A percentile compares a stretch with the other conserved stretches of the same genome.
phyloP scores from a whole-genome alignment of 2,797 vertebrate species.

The Alca torda region DNA sequence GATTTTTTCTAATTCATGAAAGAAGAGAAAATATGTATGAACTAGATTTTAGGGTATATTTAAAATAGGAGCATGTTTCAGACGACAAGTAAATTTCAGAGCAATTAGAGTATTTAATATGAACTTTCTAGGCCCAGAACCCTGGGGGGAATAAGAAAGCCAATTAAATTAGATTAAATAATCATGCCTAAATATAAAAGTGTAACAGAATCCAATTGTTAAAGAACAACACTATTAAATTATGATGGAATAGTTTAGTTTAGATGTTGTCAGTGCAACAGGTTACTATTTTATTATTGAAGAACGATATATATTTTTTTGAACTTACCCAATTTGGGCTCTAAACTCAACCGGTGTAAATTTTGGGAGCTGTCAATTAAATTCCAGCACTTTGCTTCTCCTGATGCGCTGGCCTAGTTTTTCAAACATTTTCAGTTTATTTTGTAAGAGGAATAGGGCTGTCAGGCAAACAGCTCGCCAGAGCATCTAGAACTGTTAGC shows the following conservation, averaged over 20 bases:
- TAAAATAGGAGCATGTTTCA: conserved; percentile 65
- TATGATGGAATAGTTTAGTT: conserved; percentile 45
- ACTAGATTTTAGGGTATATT: conserved; percentile 63
- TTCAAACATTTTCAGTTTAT: background rate
- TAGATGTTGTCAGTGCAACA: conserved; percentile 50
- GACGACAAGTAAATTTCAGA: conserved; percentile 68
- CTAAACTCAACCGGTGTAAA: background rate
- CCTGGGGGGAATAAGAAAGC: conserved; percentile 73
- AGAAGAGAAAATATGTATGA: conserved; percentile 60
- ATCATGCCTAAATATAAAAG: conserved; percentile 74
- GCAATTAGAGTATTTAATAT: conserved; percentile 79
- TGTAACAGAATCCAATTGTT: conserved; percentile 68
- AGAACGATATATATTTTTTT: background rate
- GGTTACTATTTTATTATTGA: conserved; percentile 42
- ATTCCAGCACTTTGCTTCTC: background rate
- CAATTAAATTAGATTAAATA: conserved; percentile 81
- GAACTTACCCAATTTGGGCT: background rate
- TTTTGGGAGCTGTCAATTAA: background rate
- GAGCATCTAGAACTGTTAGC: background rate
- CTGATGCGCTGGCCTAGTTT: background rate
- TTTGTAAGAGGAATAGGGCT: background rate
- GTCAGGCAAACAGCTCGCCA: background rate
- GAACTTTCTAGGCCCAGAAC: conserved; percentile 72
- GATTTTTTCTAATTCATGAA: conserved; percentile 37
- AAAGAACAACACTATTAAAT: conserved; percentile 70